These are phyloP conservation scores for Chaetogeoica ovagalla DNA, from an alignment of 2,888 invertebrate species.

Conservation along the genomic window DNA sequence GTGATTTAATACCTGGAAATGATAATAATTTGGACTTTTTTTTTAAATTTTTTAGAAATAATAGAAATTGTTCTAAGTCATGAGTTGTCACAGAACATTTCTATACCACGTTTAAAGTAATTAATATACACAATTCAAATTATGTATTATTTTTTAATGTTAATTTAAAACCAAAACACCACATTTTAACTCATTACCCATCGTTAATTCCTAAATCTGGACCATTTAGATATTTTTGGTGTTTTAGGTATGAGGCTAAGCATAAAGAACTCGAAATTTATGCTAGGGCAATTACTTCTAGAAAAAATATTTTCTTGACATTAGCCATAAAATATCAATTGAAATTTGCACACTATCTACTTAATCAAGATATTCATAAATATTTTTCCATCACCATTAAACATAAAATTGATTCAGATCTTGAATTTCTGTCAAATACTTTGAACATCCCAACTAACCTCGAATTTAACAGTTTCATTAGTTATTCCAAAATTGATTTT, in stretches of 20 bases:
- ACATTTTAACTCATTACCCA: neutral
- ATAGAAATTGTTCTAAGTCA: neutral
- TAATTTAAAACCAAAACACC: neutral
- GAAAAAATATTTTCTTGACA: slow-evolving; percentile 5
- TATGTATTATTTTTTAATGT: neutral
- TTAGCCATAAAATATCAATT: slow-evolving; percentile 10
- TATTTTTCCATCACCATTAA: neutral
- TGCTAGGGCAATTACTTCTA: neutral
- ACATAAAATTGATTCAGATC: slow-evolving; percentile 13
- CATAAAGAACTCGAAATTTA: slow-evolving; percentile 7
- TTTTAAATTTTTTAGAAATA: slow-evolving; percentile 6
- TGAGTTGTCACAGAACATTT: neutral
- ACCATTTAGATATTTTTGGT: slow-evolving; percentile 3
- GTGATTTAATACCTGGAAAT: neutral
- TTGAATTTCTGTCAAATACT: slow-evolving; percentile 3
- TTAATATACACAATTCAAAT: slow-evolving; percentile 6
- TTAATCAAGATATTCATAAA: neutral
- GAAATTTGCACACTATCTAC: slow-evolving; percentile 1
- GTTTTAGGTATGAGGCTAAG: neutral
- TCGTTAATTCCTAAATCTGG: neutral
- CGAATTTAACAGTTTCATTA: neutral
- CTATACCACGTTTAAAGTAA: neutral
- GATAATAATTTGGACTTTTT: neutral
- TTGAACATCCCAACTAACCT: neutral
- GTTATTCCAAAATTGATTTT: slow-evolving; percentile 7